A percentile compares a stretch with the other conserved stretches of the same genome.
Conservation (phyloP, 2,113 vertebrate species). For the Sprattus sprattus region DNA sequence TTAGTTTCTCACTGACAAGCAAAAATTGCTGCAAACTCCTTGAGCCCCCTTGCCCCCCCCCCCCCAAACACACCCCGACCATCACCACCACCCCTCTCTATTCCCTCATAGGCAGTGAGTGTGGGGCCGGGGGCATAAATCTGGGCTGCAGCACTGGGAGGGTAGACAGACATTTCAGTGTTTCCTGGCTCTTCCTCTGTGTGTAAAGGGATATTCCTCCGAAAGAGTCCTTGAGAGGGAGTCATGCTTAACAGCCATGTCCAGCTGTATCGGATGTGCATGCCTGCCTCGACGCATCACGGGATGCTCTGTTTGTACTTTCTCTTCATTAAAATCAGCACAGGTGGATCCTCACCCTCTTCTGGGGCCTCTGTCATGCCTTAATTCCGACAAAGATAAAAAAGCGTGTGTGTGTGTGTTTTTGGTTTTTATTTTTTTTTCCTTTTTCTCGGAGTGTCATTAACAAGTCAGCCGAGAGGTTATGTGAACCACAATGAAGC, state of each 20-base stretch:
- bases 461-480: conserved; percentile 50
- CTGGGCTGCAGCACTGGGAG: neutral
- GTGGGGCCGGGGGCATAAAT: conserved; percentile 11
- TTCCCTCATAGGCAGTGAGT: neutral
- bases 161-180: conserved; percentile 7
- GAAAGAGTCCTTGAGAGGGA: conserved; percentile 57
- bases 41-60: neutral
- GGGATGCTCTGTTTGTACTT: conserved; percentile 54
- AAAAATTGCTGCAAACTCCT: conserved; percentile 11
- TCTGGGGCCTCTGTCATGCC: conserved; percentile 32
- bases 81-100: neutral
- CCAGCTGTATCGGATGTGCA: conserved; percentile 67
- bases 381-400: conserved; percentile 19
- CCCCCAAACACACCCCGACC: neutral
- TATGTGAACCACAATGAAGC: conserved; percentile 60
- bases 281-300: conserved; percentile 41
- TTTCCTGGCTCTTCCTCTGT: conserved; percentile 17
- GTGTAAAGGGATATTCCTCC: conserved; percentile 39
- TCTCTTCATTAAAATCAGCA: conserved; percentile 47
- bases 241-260: conserved; percentile 33
- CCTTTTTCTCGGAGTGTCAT: conserved; percentile 37
- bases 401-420: neutral
- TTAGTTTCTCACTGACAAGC: conserved; percentile 14
- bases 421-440: neutral
- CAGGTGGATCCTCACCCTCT: conserved; percentile 61